Percentiles rank a stretch among this genome's conserved stretches.
These are phyloP conservation scores for Ornithorhynchus anatinus DNA, from an alignment of 2,113 vertebrate species.

Conservation along the genomic window DNA sequence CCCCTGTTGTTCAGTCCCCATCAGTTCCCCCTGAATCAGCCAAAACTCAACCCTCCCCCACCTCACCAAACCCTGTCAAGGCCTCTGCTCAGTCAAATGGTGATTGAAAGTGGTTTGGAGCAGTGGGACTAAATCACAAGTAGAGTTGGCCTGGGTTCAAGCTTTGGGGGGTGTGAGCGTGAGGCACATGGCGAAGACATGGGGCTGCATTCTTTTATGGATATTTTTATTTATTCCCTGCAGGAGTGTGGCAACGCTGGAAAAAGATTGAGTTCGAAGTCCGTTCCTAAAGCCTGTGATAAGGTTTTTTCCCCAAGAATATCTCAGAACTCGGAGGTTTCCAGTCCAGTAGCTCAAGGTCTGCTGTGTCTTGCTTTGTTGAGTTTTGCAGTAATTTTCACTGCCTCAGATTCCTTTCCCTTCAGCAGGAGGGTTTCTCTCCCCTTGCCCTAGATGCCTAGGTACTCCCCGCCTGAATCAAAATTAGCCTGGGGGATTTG, in stretches of 20 bases:
- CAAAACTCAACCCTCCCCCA: too few relatives aligned
- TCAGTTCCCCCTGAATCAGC: too few relatives aligned
- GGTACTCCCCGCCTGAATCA: background rate
- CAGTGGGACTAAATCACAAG: too few relatives aligned
- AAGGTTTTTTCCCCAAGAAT: slow-evolving; percentile 59
- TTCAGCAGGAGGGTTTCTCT: background rate
- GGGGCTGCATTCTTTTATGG: too few relatives aligned
- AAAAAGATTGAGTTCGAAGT: slow-evolving; percentile 75
- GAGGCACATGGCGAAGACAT: too few relatives aligned
- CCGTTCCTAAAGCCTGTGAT: slow-evolving; percentile 76
- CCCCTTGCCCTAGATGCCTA: background rate
- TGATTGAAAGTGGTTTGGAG: too few relatives aligned
- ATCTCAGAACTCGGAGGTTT: slow-evolving; percentile 65
- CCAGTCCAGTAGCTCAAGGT: slow-evolving; percentile 75
- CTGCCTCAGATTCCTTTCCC: background rate
- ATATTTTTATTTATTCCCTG: background rate
- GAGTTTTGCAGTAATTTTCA: background rate
- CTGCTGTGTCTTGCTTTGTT: background rate
- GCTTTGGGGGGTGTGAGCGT: too few relatives aligned
- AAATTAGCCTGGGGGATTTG: background rate
- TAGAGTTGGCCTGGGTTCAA: too few relatives aligned
- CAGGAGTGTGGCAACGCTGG: slow-evolving; percentile 52
- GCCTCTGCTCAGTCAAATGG: too few relatives aligned
- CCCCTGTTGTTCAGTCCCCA: too few relatives aligned
- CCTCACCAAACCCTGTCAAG: too few relatives aligned